These are phyloP conservation scores for Masnerella sp. DNA, from an alignment of 2,888 invertebrate genomes.

Conservation along the genomic window DNA sequence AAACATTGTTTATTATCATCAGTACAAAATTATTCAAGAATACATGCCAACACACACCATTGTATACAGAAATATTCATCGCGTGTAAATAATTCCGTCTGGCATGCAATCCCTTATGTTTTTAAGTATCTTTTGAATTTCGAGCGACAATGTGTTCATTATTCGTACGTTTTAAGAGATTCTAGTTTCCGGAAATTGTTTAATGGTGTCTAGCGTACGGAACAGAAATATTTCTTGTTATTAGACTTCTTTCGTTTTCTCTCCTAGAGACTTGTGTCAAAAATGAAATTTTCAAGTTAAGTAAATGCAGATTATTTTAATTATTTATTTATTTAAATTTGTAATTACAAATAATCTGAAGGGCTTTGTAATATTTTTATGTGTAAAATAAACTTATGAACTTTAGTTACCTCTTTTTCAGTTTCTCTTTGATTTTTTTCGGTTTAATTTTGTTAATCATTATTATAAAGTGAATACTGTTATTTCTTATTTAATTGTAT, in stretches of 20 bases:
- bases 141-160: constrained; percentile 17
- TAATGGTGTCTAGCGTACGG: constrained; percentile 12
- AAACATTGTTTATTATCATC: too few species aligned
- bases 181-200: constrained; percentile 17
- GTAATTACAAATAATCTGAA: constrained; percentile 31
- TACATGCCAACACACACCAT: too few species aligned
- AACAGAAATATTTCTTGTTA: constrained; percentile 12
- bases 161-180: constrained; percentile 23
- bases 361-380: constrained; percentile 43
- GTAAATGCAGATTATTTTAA: constrained; percentile 31
- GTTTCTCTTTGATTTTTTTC: constrained; percentile 15
- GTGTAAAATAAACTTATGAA: constrained; percentile 40
- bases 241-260: constrained; percentile 9
- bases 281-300: not conserved
- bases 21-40: too few species aligned
- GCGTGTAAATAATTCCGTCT: too few species aligned
- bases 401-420: constrained; percentile 24
- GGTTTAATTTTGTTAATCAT: too few species aligned
- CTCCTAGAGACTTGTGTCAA: not conserved
- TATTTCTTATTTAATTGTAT: too few species aligned
- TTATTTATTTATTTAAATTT: constrained; percentile 33
- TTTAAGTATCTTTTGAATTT: constrained; percentile 8
- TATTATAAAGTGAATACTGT: too few species aligned
- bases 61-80: too few species aligned
- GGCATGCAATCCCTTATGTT: constrained; percentile 7